These are phyloP conservation scores for Agrypnia vestita DNA, from an alignment of 1,140 invertebrate genomes.

Conservation along the genomic window DNA sequence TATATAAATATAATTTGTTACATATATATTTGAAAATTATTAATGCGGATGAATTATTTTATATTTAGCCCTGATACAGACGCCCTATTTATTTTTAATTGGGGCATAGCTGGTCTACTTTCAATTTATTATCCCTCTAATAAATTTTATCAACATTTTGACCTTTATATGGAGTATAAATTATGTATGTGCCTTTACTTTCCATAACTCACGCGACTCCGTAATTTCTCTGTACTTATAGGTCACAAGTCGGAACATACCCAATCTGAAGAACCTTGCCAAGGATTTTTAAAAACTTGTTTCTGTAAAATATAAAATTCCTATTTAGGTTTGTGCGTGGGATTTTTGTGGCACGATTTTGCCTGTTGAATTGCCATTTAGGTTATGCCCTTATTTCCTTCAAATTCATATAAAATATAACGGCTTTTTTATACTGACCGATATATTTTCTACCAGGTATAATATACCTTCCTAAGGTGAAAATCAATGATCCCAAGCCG, in stretches of 20 bases:
- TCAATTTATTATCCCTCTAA: too few relatives aligned
- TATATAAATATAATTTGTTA: too few relatives aligned
- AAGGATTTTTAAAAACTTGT: conserved; percentile 10
- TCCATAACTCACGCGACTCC: conserved; percentile 9
- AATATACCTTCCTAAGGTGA: neutral
- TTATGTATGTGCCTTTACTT: neutral
- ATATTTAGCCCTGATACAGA: too few relatives aligned
- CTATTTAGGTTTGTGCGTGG: conserved; percentile 17
- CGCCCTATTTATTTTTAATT: too few relatives aligned
- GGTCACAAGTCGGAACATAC: conserved; percentile 7
- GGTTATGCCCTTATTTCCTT: conserved; percentile 36
- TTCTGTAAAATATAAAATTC: neutral
- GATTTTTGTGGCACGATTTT: neutral
- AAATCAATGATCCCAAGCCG: neutral
- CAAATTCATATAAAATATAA: neutral
- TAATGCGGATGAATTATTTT: too few relatives aligned
- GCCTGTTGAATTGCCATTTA: conserved; percentile 41
- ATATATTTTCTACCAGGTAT: neutral
- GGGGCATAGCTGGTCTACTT: too few relatives aligned
- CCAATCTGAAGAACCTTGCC: conserved; percentile 23
- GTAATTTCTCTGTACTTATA: neutral
- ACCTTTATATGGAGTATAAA: neutral
- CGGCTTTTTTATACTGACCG: neutral
- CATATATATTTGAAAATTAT: too few relatives aligned
- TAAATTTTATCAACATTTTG: neutral